Percentiles rank a stretch among this genome's conserved stretches.
Evolutionary conservation across 2,797 vertebrate species (phyloP).

Genomic region (Melanotaenia nigrans): DNA sequence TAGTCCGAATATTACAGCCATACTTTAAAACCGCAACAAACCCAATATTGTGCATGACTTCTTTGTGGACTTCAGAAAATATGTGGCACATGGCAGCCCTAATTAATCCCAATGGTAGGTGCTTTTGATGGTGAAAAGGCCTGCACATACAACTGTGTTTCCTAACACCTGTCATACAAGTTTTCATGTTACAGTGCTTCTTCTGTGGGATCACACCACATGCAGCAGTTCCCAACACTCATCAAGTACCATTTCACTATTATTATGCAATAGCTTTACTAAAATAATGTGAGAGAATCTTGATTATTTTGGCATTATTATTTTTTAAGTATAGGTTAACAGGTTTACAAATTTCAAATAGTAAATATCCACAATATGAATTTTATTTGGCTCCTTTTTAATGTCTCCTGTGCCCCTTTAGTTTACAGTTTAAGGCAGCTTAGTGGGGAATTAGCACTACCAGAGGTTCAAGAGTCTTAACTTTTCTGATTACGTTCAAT

Average conservation of each 20-base stretch:
- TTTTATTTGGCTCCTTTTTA: neutral
- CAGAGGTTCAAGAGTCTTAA: neutral
- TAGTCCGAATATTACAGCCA: too few species aligned
- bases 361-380: neutral
- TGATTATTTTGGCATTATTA: neutral
- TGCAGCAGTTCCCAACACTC: neutral
- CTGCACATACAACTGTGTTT: too few species aligned
- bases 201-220: neutral
- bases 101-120: too few species aligned
- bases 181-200: neutral
- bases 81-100: too few species aligned
- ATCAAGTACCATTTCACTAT: neutral
- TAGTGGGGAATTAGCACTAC: neutral
- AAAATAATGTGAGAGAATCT: neutral
- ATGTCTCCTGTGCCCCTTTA: neutral
- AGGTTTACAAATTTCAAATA: neutral
- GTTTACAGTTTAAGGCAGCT: neutral
- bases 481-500: neutral
- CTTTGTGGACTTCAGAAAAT: neutral
- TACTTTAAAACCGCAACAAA: too few species aligned
- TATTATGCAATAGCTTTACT: neutral
- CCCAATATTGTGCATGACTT: neutral
- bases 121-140: neutral
- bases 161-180: too few species aligned
- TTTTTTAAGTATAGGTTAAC: neutral